phyloP scores from a whole-genome alignment of 2,888 invertebrate species.

The Tipula vernalis region DNA sequence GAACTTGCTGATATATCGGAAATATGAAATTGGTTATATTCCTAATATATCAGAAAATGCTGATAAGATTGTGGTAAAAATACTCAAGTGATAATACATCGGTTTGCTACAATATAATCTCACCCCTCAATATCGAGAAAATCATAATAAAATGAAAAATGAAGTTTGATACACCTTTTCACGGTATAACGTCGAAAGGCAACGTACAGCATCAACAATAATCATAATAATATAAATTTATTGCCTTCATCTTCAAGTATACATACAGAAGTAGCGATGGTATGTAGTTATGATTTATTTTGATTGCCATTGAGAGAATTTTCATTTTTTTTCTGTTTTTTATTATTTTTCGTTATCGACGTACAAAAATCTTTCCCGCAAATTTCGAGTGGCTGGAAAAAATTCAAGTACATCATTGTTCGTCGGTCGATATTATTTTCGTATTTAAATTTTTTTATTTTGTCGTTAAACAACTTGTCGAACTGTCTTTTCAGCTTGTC shows the following conservation, averaged over 20 bases:
- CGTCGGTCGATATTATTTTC: neutral
- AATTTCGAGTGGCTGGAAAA: neutral
- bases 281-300: neutral
- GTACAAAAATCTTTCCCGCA: neutral
- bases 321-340: neutral
- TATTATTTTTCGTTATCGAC: neutral
- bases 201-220: neutral
- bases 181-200: too few relatives aligned
- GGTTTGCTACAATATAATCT: neutral
- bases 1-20: neutral
- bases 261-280: neutral
- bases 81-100: neutral
- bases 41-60: neutral
- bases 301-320: neutral
- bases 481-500: neutral
- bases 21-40: neutral
- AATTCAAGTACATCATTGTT: neutral
- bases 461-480: neutral
- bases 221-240: neutral
- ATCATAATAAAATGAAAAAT: neutral
- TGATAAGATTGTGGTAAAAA: neutral
- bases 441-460: neutral
- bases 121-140: neutral
- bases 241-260: neutral
- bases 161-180: neutral